Conservation (phyloP, 2,888 invertebrate species). For the Drosophila hamatofila region DNA sequence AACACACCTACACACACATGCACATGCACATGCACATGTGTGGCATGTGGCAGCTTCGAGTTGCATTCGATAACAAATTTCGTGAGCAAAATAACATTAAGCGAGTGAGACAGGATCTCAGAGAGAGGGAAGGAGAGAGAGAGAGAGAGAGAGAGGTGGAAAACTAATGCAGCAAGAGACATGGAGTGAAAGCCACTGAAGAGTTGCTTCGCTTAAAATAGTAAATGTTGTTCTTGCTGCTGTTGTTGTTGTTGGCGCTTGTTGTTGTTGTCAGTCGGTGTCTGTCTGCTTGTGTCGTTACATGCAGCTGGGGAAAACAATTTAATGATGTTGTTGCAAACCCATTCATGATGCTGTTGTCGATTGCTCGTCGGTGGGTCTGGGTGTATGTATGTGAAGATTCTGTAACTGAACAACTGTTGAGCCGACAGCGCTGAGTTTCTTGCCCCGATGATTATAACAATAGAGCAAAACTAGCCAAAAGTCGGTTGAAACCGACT, state of each 20-base stretch:
- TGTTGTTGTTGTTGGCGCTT: conserved; percentile 21
- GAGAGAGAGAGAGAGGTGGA: not conserved
- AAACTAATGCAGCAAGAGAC: conserved; percentile 9
- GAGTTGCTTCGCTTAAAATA: conserved; percentile 28
- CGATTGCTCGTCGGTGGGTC: conserved; percentile 6
- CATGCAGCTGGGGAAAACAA: conserved; percentile 74
- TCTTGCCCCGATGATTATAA: too few species aligned
- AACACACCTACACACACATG: not conserved
- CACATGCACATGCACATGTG: conserved; percentile 16
- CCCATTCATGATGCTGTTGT: conserved; percentile 50
- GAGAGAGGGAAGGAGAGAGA: not conserved
- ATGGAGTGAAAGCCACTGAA: conserved; percentile 24
- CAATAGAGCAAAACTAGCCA: conserved; percentile 1
- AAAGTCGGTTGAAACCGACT: not conserved
- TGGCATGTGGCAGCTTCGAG: conserved; percentile 42
- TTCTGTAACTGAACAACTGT: conserved; percentile 25
- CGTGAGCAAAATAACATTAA: conserved; percentile 58
- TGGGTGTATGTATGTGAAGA: conserved; percentile 3
- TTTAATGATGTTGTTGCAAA: conserved; percentile 71
- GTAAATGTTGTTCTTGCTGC: not conserved
- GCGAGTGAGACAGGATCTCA: conserved; percentile 5
- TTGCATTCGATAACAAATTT: conserved; percentile 58
- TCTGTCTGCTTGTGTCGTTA: conserved; percentile 36
- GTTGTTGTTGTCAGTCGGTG: conserved; percentile 33
- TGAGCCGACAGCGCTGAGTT: conserved; percentile 33